phyloP scores from a whole-genome alignment of 1,140 invertebrate species.

The Drosophila tani region DNA sequence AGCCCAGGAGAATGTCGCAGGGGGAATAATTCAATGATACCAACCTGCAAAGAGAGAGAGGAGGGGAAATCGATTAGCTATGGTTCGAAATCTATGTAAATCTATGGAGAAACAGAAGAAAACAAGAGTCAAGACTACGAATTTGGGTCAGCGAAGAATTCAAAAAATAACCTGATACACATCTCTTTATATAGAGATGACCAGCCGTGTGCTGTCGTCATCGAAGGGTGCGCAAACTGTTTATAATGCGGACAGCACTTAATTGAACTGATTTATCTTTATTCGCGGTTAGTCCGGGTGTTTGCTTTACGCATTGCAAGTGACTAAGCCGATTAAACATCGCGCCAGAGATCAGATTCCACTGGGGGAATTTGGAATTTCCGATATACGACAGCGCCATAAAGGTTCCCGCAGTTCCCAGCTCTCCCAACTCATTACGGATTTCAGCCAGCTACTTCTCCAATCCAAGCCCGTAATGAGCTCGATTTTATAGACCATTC shows the following conservation, averaged over 20 bases:
- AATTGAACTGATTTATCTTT: conserved; percentile 72
- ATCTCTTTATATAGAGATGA: conserved; percentile 38
- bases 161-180: conserved; percentile 40
- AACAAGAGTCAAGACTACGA: conserved; percentile 64
- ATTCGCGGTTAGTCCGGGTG: conserved; percentile 36
- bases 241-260: conserved; percentile 43
- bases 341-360: conserved; percentile 15
- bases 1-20: conserved; percentile 7
- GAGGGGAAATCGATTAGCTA: conserved; percentile 23
- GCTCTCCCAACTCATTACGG: conserved; percentile 19
- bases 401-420: conserved; percentile 13
- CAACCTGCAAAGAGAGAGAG: conserved; percentile 52
- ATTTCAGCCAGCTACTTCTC: conserved; percentile 22
- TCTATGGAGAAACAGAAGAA: conserved; percentile 58
- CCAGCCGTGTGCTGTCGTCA: conserved; percentile 39
- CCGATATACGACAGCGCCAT: conserved; percentile 4
- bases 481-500: conserved; percentile 34
- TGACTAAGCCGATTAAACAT: conserved; percentile 63
- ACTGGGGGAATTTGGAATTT: conserved; percentile 14
- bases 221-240: conserved; percentile 49
- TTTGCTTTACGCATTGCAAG: conserved; percentile 26
- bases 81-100: conserved; percentile 36
- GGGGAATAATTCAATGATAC: conserved; percentile 36
- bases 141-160: conserved; percentile 65
- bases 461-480: conserved; percentile 28